Evolutionary conservation across 2,888 invertebrate species (phyloP).

Genomic region (Sturmia bella): DNA sequence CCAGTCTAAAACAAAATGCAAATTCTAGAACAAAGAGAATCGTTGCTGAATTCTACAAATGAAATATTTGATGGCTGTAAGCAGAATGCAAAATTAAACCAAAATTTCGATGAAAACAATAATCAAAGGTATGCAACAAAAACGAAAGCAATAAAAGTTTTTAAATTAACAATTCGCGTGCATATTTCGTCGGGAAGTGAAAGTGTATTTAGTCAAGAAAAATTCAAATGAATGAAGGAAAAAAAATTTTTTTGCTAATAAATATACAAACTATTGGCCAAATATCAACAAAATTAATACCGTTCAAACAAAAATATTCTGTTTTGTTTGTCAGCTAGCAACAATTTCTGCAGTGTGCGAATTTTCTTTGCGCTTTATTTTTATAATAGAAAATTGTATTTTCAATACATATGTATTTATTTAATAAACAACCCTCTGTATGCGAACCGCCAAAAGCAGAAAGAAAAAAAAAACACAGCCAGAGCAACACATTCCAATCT

Average conservation of each 20-base stretch:
- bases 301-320: conserved; percentile 40
- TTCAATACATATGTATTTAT: conserved; percentile 13
- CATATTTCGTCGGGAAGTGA: conserved; percentile 36
- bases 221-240: conserved; percentile 12
- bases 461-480: conserved; percentile 9
- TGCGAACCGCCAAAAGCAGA: neutral
- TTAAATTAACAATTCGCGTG: neutral
- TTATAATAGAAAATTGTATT: conserved; percentile 27
- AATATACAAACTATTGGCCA: conserved; percentile 39
- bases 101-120: conserved; percentile 39
- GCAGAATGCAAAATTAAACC: conserved; percentile 14
- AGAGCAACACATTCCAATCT: conserved; percentile 50
- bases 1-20: conserved; percentile 46
- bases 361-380: conserved; percentile 30
- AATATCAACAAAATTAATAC: conserved; percentile 55
- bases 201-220: conserved; percentile 54
- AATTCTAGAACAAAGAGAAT: conserved; percentile 59
- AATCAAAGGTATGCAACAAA: conserved; percentile 43
- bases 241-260: neutral
- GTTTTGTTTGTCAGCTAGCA: conserved; percentile 60
- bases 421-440: conserved; percentile 47
- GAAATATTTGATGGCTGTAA: conserved; percentile 47
- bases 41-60: conserved; percentile 10
- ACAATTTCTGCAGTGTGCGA: conserved; percentile 32
- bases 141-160: conserved; percentile 6